Evolutionary conservation across 2,888 invertebrate genomes (phyloP).

Genomic region (Lissonota sp.): DNA sequence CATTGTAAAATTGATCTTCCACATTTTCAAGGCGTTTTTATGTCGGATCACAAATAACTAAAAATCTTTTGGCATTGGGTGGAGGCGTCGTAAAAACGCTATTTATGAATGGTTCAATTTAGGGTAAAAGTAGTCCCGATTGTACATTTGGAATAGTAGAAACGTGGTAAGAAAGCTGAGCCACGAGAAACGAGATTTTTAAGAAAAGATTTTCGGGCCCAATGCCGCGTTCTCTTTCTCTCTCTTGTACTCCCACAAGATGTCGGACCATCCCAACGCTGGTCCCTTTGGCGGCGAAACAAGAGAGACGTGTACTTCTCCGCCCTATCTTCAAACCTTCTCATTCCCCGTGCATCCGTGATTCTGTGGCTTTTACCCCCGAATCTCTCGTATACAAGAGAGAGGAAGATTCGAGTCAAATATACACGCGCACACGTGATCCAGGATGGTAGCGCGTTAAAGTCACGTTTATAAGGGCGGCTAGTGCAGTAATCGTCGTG

Average conservation of each 20-base stretch:
- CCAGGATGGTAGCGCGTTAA: conserved; percentile 30
- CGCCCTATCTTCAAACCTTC: conserved; percentile 49
- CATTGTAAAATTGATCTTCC: too few species aligned
- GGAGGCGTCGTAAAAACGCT: conserved; percentile 40
- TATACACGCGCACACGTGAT: conserved; percentile 57
- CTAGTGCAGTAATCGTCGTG: conserved; percentile 46
- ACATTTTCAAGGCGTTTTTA: too few species aligned
- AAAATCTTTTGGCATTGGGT: background rate
- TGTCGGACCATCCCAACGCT: conserved; percentile 58
- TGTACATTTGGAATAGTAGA: conserved; percentile 19
- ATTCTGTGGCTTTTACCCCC: conserved; percentile 46
- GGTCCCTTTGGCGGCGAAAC: conserved; percentile 62
- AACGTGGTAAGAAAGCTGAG: conserved; percentile 29
- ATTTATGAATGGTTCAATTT: conserved; percentile 61
- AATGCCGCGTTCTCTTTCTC: background rate
- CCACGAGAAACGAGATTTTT: conserved; percentile 16
- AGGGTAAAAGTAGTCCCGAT: conserved; percentile 45
- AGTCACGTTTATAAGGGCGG: conserved; percentile 17
- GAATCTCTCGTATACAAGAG: conserved; percentile 42
- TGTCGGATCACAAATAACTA: too few species aligned
- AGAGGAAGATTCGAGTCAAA: conserved; percentile 51
- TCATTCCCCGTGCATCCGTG: conserved; percentile 1
- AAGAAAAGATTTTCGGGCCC: conserved; percentile 37
- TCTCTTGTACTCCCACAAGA: conserved; percentile 30
- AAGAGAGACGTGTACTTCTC: conserved; percentile 57